Base-by-base conservation (phyloP, 1,140 invertebrate species). In the Drosophila eugracilis region DNA sequence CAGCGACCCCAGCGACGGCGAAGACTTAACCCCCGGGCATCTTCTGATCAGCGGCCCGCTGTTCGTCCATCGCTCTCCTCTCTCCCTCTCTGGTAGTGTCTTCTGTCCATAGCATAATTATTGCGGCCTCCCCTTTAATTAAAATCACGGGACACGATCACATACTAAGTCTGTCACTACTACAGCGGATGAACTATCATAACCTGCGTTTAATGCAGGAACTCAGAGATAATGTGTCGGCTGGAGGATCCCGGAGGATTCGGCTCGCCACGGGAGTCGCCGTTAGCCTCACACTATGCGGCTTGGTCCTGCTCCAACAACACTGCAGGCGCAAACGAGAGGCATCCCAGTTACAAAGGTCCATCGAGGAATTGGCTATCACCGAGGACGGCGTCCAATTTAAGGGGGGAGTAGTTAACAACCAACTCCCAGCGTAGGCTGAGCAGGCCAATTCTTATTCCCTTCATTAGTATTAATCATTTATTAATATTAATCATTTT, bases 141-240 rank as follows among this genome's bases (percentile, higher is more conserved):
- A 49, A 34, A 28, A 34, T 49, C 30, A 34, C 17, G 12, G 30
- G 30, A 34, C 26, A 28, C 10, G 26, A 28, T 28, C 26, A 28
- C 6, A 28, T 28, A 28, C 6, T 28, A 9, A 28, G 26, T n/a
- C 47, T 12, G 12, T 17, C 47, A 14, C 17, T 49, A 21, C 30
- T 21, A 34, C 34, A 39, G 14, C 50, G 50, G 22, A 44, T 44
- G 53, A 42, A 44, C 26, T 24, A 55, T 24, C 53, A 55, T 1
- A 55, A 55, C 52, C 26, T 55, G 37, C 52, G 37, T 14, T 4
- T 55, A 2, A 42, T 55, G 26, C 37, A 55, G 26, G 53, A 55
- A 17, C 53, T 55, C 17, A 32, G 26, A 28, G 19, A 55, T 15
- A 26, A 55, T 9, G 53, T 44, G 39, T 44, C 22, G 15, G 22